These are phyloP conservation scores for Hypotaenidia okinawae DNA, from an alignment of 2,797 vertebrate genomes.

Conservation along the genomic window DNA sequence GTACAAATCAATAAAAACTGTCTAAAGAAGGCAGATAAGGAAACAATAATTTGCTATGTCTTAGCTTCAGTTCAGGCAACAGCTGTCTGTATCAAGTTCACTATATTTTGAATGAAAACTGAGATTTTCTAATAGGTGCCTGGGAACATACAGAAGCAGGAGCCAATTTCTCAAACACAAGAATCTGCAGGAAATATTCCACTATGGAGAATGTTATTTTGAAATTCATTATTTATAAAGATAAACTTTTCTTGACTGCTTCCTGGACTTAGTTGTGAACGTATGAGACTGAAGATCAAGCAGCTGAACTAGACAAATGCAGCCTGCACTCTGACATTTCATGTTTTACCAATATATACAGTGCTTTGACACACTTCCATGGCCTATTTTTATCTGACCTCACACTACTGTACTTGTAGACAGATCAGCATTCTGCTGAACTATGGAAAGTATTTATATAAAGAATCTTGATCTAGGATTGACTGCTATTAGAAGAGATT, in stretches of 20 bases:
- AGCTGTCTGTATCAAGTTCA: neutral
- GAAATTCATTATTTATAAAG: neutral
- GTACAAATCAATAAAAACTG: neutral
- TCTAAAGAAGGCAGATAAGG: neutral
- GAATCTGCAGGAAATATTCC: neutral
- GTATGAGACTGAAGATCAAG: neutral
- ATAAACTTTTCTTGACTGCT: neutral
- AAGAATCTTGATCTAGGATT: slow-evolving; percentile 70
- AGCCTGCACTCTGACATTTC: neutral
- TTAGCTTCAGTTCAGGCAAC: neutral
- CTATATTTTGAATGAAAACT: neutral
- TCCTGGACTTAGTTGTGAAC: neutral
- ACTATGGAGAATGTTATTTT: neutral
- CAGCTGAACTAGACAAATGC: neutral
- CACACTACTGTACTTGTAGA: slow-evolving; percentile 32
- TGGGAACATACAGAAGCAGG: neutral
- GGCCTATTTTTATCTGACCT: slow-evolving; percentile 66
- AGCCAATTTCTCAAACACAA: neutral
- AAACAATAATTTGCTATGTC: neutral
- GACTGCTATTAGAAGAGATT: slow-evolving; percentile 69
- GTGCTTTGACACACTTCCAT: slow-evolving; percentile 41
- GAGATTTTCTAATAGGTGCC: neutral
- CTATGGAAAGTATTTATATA: slow-evolving; percentile 59
- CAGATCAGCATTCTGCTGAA: slow-evolving; percentile 61
- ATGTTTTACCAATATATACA: neutral